Evolutionary conservation across 2,113 vertebrate genomes (phyloP).

Genomic region (Acanthisitta chloris): DNA sequence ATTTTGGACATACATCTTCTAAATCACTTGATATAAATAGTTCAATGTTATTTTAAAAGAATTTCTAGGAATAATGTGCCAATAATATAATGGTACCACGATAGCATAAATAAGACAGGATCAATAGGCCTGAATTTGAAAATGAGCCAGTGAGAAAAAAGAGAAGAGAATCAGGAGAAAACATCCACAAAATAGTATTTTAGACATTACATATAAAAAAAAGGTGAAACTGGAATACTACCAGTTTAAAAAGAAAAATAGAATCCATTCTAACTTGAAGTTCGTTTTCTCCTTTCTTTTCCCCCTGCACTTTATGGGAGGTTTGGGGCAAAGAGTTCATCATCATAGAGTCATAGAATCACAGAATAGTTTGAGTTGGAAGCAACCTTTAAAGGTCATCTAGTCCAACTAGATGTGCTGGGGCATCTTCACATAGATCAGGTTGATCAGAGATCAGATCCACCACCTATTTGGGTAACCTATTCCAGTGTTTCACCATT

Average conservation of each 20-base stretch:
- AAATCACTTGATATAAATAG: not conserved
- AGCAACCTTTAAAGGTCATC: not conserved
- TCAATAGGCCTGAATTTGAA: not conserved
- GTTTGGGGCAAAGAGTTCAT: not conserved
- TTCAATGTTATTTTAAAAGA: not conserved
- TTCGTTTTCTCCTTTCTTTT: not conserved
- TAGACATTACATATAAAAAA: not conserved
- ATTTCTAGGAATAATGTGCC: not conserved
- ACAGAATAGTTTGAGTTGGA: not conserved
- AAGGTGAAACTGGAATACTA: not conserved
- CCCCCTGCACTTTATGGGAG: not conserved
- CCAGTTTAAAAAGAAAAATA: not conserved
- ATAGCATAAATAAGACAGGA: not conserved
- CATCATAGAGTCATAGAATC: not conserved
- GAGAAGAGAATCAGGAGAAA: not conserved
- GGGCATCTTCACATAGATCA: not conserved
- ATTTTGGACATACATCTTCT: not conserved
- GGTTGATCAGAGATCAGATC: not conserved
- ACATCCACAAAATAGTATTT: not conserved
- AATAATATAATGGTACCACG: not conserved
- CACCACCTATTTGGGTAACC: not conserved
- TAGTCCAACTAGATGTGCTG: fast-evolving
- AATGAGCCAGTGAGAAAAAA: not conserved
- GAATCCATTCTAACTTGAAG: not conserved
- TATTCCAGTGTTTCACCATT: not conserved